Base-by-base conservation (phyloP, 2,113 vertebrate species). In the Aegotheles bennettii region DNA sequence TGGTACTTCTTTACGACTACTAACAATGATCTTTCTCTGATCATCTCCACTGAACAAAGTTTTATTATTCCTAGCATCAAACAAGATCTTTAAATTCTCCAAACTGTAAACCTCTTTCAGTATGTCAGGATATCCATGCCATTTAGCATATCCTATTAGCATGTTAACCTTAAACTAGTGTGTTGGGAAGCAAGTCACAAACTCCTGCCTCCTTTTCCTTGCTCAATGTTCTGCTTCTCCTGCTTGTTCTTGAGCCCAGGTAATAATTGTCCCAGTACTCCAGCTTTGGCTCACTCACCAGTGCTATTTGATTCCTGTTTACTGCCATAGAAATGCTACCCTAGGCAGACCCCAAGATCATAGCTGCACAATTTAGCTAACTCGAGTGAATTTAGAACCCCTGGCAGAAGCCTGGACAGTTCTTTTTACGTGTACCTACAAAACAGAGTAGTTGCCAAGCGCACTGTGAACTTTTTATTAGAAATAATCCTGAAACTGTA, bases 341-440 rank as follows among this genome's bases (percentile, higher is more conserved):
- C 6, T 57, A 80, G 48, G 20, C 13, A 65, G n/a, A 60, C 8
- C 8, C 6, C 26, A 77, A 53, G 33, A 24, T 3, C 53, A 21
- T 1, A 3, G 11, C 24, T 38, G 16, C 20, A 35, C 0, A n/a
- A 0, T 61, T 74, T 65, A 84, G 14, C 18, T 57, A 40, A 15
- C 5, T 28, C 1, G 0, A 33, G 4, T 33, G 26, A 67, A 69
- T 57, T 65, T 18, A 70, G 47, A 70, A 17, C 6, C 15, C 23
- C 42, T 50, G 28, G 16, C 12, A 87, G 47, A 84, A 75, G 42
- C 33, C 47, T 29, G 36, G 26, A 13, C 5, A 14, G 20, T 11
- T 79, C 16, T 42, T 25, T 42, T 25, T 36, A 59, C 25, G 29
- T 36, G 13, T n/a, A n/a, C n/a, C 78, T 57, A 33, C 7, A 87